Base-by-base conservation (phyloP, 2,888 invertebrate genomes). In the Dicycla oo region DNA sequence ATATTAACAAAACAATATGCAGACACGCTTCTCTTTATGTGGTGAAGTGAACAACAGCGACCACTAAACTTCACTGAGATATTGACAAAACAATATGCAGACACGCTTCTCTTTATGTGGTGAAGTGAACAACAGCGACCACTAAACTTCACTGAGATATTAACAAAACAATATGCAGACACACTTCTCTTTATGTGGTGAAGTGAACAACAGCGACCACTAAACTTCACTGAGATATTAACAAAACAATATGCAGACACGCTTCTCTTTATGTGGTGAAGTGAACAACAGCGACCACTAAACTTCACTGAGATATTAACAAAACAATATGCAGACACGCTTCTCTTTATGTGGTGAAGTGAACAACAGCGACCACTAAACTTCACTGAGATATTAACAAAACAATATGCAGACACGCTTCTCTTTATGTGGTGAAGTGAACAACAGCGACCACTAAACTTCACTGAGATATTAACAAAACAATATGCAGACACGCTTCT, bases 1-100 rank as follows among this genome's bases (percentile, higher is more conserved):
- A 60, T 40, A n/a, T n/a, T n/a, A n/a, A n/a, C 5, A 63, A 45
- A 34, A 47, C 15, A 66, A 66, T n/a, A 26, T 38, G 15, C 26
- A 38, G 2, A n/a, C 15, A 38, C 20, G 2, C 20, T 23, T 34
- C 18, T 4, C n/a, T 20, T 20, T 20, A 23, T 13, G 3, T 23
- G 2, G 45, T 34, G 30, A 34, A 18, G 61, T 43, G 40, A 18
- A 60, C n/a, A 65, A 30, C n/a, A 18, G n/a, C 1, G 13, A 34
- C 2, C 1, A n/a, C 43, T 30, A 26, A 11, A n/a, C 18, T 60
- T 26, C 13, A 23, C 23, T 20, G 5, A 40, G 15, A 60, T 40
- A n/a, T n/a, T n/a, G n/a, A n/a, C 5, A 63, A 45, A 34, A 47
- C 15, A 66, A 66, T n/a, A 26, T 38, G 15, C 26, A 38, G 2